Percentiles rank a stretch among this genome's conserved stretches.
Evolutionary conservation across 2,888 invertebrate genomes (phyloP).

Genomic region (Phalera bucephala): DNA sequence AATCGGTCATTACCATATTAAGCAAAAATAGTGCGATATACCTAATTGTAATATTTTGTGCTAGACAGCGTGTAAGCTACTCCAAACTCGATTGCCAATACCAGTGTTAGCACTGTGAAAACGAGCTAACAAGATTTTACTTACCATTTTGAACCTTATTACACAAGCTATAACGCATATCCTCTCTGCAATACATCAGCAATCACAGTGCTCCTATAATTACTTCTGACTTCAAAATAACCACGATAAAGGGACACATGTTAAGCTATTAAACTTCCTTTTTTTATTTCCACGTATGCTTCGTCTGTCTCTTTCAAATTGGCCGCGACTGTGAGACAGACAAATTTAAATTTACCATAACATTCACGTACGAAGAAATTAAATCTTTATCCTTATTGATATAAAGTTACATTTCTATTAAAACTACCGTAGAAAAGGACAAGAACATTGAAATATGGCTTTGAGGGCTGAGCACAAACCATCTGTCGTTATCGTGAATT

Average conservation of each 20-base stretch:
- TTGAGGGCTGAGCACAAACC: too few species aligned
- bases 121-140: too few species aligned
- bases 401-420: conserved; percentile 8
- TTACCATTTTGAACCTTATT: too few species aligned
- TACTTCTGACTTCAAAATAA: conserved; percentile 48
- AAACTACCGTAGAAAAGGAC: conserved; percentile 19
- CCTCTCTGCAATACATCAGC: neutral
- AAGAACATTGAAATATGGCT: conserved; percentile 68
- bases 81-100: too few species aligned
- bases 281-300: conserved; percentile 57
- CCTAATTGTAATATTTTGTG: too few species aligned
- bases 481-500: too few species aligned
- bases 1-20: too few species aligned
- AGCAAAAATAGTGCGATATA: too few species aligned
- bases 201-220: neutral
- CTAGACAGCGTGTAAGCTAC: too few species aligned
- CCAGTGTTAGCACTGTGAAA: too few species aligned
- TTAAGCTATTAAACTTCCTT: conserved; percentile 54
- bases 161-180: too few species aligned
- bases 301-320: conserved; percentile 63
- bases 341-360: conserved; percentile 14
- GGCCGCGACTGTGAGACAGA: conserved; percentile 54
- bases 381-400: conserved; percentile 22
- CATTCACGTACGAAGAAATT: neutral
- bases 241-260: conserved; percentile 34